These are phyloP conservation scores for Lepilemur septentrionalis DNA, from an alignment of 2,797 vertebrate species.

Conservation along the genomic window DNA sequence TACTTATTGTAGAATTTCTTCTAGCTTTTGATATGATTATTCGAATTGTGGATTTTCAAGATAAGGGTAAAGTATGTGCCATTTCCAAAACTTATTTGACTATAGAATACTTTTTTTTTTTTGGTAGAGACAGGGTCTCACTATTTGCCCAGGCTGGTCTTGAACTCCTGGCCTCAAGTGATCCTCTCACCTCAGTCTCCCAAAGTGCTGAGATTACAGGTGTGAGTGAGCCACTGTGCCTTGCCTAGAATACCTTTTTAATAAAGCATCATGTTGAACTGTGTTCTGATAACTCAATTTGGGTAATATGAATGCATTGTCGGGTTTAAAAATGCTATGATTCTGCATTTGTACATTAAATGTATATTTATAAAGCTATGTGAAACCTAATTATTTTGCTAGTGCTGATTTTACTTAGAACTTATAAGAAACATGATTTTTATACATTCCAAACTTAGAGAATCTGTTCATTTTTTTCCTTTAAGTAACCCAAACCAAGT, in stretches of 20 bases:
- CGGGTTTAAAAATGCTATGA: not conserved
- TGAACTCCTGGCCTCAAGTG: not conserved
- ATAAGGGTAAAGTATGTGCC: not conserved
- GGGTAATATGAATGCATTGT: not conserved
- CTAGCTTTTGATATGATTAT: not conserved
- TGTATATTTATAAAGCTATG: not conserved
- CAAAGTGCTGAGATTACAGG: not conserved
- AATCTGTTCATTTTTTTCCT: not conserved
- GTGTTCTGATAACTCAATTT: constrained; percentile 14
- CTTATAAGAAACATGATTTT: constrained; percentile 12
- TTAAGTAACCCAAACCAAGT: not conserved
- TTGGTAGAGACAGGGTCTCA: not conserved
- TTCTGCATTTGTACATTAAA: not conserved
- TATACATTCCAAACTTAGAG: not conserved
- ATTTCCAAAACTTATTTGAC: not conserved
- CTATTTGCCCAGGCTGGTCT: not conserved
- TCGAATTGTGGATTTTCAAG: constrained; percentile 17
- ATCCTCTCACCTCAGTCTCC: not conserved
- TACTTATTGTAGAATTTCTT: constrained; percentile 1
- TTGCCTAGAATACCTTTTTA: not conserved
- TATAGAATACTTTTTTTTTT: not conserved
- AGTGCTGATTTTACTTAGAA: constrained; percentile 27
- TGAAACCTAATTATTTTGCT: constrained; percentile 14
- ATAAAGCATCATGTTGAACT: not conserved
- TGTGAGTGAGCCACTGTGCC: not conserved